phyloP scores from a whole-genome alignment of 2,888 invertebrate species.

The Cetonia aurata region DNA sequence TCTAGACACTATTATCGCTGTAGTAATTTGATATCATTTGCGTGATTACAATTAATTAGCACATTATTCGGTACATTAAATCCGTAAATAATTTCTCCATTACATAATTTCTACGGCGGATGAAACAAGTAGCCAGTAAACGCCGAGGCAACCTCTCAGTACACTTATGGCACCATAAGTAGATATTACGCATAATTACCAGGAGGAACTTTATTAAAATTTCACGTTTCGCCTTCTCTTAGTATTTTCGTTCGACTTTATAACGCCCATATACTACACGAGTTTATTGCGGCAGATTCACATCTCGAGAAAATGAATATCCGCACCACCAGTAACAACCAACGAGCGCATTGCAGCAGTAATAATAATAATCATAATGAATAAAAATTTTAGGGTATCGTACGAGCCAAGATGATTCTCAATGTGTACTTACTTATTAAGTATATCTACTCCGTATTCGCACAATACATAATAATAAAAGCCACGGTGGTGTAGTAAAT shows the following conservation, averaged over 20 bases:
- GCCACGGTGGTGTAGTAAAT: no score
- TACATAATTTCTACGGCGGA: slow-evolving; percentile 7
- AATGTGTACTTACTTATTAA: no score
- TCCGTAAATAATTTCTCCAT: slow-evolving; percentile 9
- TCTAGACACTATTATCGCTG: no score
- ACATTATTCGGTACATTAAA: not conserved
- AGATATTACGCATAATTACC: slow-evolving; percentile 16
- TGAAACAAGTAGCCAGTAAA: not conserved
- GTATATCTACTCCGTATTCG: no score
- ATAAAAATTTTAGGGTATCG: no score
- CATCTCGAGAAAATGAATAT: not conserved
- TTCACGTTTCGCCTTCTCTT: slow-evolving; percentile 18
- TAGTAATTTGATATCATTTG: no score
- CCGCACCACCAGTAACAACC: slow-evolving; percentile 15
- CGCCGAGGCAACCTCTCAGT: not conserved
- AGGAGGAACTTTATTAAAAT: slow-evolving; percentile 8
- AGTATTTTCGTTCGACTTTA: slow-evolving; percentile 8
- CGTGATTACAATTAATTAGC: no score
- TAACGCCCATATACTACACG: not conserved
- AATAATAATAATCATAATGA: no score
- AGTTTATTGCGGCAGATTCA: no score
- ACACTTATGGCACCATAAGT: not conserved
- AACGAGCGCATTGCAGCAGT: not conserved
- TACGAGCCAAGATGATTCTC: no score
- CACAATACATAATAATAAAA: no score